phyloP scores from a whole-genome alignment of 2,888 invertebrate genomes.

The Panzeria rudis region DNA sequence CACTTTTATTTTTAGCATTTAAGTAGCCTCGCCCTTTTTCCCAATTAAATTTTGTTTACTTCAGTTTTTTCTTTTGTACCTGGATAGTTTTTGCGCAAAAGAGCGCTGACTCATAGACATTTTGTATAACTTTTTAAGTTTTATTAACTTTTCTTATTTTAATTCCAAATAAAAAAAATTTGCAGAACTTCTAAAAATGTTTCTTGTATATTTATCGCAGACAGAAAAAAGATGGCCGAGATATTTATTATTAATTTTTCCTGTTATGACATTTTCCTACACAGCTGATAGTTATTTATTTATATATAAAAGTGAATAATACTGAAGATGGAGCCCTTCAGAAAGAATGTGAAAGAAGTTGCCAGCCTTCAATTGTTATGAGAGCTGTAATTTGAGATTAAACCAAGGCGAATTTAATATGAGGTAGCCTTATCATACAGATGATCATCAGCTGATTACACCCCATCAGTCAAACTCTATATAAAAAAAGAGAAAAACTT shows the following conservation, averaged over 20 bases:
- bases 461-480: no score
- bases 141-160: constrained; percentile 20
- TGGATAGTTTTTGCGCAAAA: constrained; percentile 89
- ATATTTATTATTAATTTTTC: background rate
- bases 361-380: no score
- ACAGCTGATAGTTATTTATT: constrained; percentile 24
- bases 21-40: constrained; percentile 68
- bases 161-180: constrained; percentile 1
- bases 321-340: background rate
- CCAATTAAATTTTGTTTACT: background rate
- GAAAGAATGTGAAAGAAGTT: no score
- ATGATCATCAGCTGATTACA: no score
- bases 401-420: no score
- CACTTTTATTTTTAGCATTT: background rate
- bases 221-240: constrained; percentile 46
- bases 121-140: constrained; percentile 67
- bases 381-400: no score
- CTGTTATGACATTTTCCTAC: constrained; percentile 37
- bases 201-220: constrained; percentile 49
- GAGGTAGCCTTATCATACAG: no score
- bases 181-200: constrained; percentile 30
- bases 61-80: constrained; percentile 82
- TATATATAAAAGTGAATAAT: background rate
- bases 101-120: constrained; percentile 88
- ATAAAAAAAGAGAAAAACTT: no score